Conservation (phyloP, 2,888 invertebrate genomes). For the Tetanocera ferruginea region DNA sequence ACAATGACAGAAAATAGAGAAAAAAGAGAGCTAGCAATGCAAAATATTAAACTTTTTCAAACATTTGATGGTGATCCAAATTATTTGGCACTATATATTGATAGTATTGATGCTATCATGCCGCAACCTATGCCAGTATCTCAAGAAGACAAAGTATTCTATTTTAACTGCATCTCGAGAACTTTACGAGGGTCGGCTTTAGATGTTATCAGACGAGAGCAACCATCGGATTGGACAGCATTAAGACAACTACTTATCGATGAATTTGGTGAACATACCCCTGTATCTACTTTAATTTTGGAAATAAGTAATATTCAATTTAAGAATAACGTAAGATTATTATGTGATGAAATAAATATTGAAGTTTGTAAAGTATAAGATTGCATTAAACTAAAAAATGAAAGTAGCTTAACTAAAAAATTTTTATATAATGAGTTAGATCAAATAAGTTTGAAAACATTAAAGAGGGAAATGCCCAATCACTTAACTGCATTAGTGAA, state of each 20-base stretch:
- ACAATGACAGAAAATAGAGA: slow-evolving; percentile 24
- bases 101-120: slow-evolving; percentile 32
- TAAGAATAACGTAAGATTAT: not conserved
- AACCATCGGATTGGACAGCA: not conserved
- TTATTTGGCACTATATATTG: slow-evolving; percentile 33
- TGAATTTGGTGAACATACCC: not conserved
- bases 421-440: too few relatives aligned
- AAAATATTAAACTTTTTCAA: slow-evolving; percentile 27
- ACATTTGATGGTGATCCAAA: slow-evolving; percentile 33
- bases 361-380: slow-evolving; percentile 8
- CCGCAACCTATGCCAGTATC: not conserved
- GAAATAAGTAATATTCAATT: not conserved
- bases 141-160: slow-evolving; percentile 21
- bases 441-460: too few relatives aligned
- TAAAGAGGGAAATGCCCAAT: too few relatives aligned
- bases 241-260: not conserved
- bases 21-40: slow-evolving; percentile 28
- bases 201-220: not conserved
- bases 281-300: not conserved
- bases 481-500: slow-evolving; percentile 1
- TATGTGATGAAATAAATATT: not conserved
- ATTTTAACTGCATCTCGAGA: slow-evolving; percentile 27
- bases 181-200: slow-evolving; percentile 11
- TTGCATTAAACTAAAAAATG: not conserved
- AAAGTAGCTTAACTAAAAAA: too few relatives aligned